Evolutionary conservation across 2,888 invertebrate species (phyloP).

Genomic region (Chromoteleia sp.): DNA sequence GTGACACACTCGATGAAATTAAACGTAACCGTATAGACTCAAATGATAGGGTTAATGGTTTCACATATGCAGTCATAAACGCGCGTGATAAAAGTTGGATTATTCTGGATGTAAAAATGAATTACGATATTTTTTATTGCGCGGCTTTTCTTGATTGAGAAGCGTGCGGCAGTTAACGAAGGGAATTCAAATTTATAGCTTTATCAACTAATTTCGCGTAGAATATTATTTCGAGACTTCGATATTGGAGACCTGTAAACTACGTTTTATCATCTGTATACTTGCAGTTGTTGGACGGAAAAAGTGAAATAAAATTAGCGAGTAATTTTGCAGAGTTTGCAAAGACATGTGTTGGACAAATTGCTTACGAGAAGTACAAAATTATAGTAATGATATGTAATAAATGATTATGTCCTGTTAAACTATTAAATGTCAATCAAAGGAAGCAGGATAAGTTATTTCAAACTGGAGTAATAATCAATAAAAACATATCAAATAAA

Average conservation of each 20-base stretch:
- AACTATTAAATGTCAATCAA: conserved; percentile 9
- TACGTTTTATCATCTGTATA: too few relatives aligned
- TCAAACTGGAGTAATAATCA: background rate
- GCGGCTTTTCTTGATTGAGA: conserved; percentile 1
- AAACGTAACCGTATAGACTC: conserved; percentile 8
- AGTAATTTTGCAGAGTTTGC: too few relatives aligned
- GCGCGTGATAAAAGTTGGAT: conserved; percentile 9
- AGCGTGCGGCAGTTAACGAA: conserved; percentile 3
- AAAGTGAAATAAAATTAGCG: too few relatives aligned
- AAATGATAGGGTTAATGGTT: conserved; percentile 29
- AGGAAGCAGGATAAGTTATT: conserved; percentile 5
- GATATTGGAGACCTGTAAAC: too few relatives aligned
- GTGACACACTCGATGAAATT: conserved; percentile 53
- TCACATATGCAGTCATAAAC: conserved; percentile 13
- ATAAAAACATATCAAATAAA: background rate
- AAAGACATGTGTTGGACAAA: background rate
- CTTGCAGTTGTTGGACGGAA: too few relatives aligned
- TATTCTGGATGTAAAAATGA: conserved; percentile 16
- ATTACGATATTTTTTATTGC: conserved; percentile 3
- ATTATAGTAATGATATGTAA: background rate
- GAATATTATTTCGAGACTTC: too few relatives aligned
- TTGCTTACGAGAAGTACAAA: background rate
- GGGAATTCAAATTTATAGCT: conserved; percentile 16
- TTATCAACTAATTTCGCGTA: conserved; percentile 3
- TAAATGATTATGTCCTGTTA: background rate